Conservation (phyloP, 2,797 vertebrate species). For the Buceros bicornis region DNA sequence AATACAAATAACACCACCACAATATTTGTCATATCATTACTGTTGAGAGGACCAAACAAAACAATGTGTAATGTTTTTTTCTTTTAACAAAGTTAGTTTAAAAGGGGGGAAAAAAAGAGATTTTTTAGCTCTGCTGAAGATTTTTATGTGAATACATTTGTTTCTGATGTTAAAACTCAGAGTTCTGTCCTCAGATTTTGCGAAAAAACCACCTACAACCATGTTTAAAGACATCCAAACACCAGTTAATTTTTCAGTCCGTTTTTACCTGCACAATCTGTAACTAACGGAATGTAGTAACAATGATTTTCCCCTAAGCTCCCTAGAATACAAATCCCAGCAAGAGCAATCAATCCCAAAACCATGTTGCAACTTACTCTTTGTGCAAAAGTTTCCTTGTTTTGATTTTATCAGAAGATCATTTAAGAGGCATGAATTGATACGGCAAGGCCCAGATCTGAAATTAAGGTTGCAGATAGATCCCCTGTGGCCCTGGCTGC, state of each 20-base stretch:
- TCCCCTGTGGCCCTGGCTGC: background rate
- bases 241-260: background rate
- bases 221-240: background rate
- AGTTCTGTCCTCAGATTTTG: background rate
- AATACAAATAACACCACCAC: background rate
- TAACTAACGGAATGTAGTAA: background rate
- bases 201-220: background rate
- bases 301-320: background rate
- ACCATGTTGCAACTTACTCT: background rate
- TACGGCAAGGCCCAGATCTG: background rate
- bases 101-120: background rate
- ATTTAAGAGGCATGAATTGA: background rate
- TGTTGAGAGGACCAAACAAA: background rate
- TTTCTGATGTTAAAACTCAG: background rate
- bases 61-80: background rate
- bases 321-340: background rate
- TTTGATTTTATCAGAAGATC: background rate
- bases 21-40: background rate
- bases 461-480: background rate
- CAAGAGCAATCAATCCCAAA: background rate
- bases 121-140: background rate
- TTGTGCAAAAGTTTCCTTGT: background rate
- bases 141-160: background rate
- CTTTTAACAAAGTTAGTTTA: background rate
- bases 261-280: background rate